These are phyloP conservation scores for Dermolepida albohirtum DNA, from an alignment of 2,888 invertebrate genomes.

Conservation along the genomic window DNA sequence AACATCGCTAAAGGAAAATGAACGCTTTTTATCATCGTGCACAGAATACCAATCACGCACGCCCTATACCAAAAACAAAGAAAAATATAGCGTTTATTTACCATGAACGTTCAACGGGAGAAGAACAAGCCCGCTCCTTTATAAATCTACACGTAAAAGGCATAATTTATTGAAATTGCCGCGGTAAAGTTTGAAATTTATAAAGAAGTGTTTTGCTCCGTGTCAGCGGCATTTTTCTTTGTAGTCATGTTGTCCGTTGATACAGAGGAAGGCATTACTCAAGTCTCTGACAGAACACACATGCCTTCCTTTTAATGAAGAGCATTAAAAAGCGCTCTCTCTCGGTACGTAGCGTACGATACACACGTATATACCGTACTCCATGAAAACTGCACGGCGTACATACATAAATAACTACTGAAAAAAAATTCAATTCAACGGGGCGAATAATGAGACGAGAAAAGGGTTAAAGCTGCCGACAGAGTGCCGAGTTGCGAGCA, in stretches of 20 bases:
- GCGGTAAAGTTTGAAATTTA: slow-evolving; percentile 56
- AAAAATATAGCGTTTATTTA: not conserved
- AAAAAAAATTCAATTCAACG: slow-evolving; percentile 8
- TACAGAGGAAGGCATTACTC: slow-evolving; percentile 61
- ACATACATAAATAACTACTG: slow-evolving; percentile 4
- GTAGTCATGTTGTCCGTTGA: slow-evolving; percentile 56
- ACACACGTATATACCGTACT: not conserved
- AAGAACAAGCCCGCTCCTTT: slow-evolving; percentile 6
- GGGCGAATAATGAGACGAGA: not conserved
- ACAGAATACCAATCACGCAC: slow-evolving; percentile 19
- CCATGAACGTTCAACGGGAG: not conserved
- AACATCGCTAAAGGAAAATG: too few species aligned
- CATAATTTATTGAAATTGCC: slow-evolving; percentile 54
- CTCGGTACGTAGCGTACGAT: not conserved
- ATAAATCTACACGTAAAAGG: slow-evolving; percentile 45
- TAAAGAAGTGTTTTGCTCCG: slow-evolving; percentile 59
- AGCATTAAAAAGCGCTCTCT: slow-evolving; percentile 46
- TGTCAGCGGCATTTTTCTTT: slow-evolving; percentile 61
- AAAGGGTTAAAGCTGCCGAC: not conserved
- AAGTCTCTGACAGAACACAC: slow-evolving; percentile 60
- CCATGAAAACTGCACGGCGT: slow-evolving; percentile 6
- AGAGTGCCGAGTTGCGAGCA: not conserved
- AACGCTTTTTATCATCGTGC: not conserved
- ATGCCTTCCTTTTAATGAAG: slow-evolving; percentile 58
- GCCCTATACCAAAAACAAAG: not conserved